Evolutionary conservation across 2,797 vertebrate species (phyloP).

Genomic region (Otolemur crassicaudatus): DNA sequence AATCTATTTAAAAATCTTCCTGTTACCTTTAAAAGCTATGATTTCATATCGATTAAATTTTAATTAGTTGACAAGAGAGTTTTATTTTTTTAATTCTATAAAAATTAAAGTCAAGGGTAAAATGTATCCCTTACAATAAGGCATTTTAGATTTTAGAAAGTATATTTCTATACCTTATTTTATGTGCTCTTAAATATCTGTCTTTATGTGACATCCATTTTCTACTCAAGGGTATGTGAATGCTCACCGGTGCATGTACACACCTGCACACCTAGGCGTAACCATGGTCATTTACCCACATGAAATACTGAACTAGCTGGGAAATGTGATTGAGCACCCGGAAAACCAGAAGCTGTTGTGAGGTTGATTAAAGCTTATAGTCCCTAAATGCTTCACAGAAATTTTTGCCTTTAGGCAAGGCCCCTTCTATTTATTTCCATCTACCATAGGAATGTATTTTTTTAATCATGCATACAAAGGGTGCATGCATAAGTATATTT

Average conservation of each 20-base stretch:
- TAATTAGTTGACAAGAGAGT: background rate
- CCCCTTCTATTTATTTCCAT: slow-evolving; percentile 43
- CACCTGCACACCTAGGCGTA: background rate
- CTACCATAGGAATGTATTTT: background rate
- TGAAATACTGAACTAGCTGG: background rate
- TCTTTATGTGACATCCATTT: background rate
- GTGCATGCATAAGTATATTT: background rate
- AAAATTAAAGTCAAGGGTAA: background rate
- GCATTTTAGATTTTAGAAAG: background rate
- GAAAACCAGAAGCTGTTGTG: slow-evolving; percentile 18
- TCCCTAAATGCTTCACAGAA: background rate
- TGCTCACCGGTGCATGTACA: too few species aligned
- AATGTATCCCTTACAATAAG: background rate
- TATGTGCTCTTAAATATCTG: background rate
- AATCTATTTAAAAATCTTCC: background rate
- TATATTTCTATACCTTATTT: background rate
- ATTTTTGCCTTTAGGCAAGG: slow-evolving; percentile 17
- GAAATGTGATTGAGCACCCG: background rate
- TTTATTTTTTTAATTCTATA: slow-evolving; percentile 22
- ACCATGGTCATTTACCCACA: background rate
- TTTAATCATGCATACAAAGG: background rate
- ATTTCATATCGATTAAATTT: slow-evolving; percentile 8
- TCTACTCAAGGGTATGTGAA: background rate
- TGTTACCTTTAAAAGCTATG: background rate
- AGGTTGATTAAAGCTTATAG: background rate